A percentile compares a stretch with the other conserved stretches of the same genome.
Evolutionary conservation across 1,140 invertebrate genomes (phyloP).

Genomic region (Sycophaga agraensis): DNA sequence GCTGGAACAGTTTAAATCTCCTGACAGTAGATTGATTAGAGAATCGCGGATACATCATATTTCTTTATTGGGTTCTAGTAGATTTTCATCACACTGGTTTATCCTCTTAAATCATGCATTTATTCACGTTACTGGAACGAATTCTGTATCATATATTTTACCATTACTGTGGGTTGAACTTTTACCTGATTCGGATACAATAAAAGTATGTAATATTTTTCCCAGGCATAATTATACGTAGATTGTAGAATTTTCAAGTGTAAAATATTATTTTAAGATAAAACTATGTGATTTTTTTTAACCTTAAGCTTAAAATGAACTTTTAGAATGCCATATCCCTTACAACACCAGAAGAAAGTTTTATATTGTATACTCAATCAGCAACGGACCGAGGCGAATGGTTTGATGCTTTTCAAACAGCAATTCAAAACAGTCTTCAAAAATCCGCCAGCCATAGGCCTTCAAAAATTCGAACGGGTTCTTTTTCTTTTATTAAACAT

Average conservation of each 20-base stretch:
- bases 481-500: slow-evolving; percentile 74
- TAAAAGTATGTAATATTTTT: slow-evolving; percentile 54
- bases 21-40: slow-evolving; percentile 72
- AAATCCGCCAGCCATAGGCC: slow-evolving; percentile 59
- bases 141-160: slow-evolving; percentile 66
- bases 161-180: slow-evolving; percentile 79
- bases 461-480: slow-evolving; percentile 70
- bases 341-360: slow-evolving; percentile 75
- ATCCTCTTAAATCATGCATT: slow-evolving; percentile 75
- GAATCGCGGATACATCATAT: slow-evolving; percentile 75
- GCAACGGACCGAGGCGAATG: slow-evolving; percentile 77
- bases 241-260: background rate
- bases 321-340: slow-evolving; percentile 67
- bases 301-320: background rate
- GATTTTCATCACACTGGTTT: slow-evolving; percentile 75
- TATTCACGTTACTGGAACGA: slow-evolving; percentile 69
- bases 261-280: slow-evolving; percentile 14
- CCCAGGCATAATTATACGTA: too few relatives aligned
- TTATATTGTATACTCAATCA: slow-evolving; percentile 67
- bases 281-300: slow-evolving; percentile 2
- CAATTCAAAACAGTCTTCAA: slow-evolving; percentile 61
- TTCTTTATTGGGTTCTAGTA: slow-evolving; percentile 66
- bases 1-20: slow-evolving; percentile 66
- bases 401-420: slow-evolving; percentile 69
- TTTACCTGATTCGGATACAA: slow-evolving; percentile 58